Evolutionary conservation across 1,140 invertebrate genomes (phyloP), one percentile per base, ranked within the genome.

Genomic region (Pseudomyrmex gracilis): DNA sequence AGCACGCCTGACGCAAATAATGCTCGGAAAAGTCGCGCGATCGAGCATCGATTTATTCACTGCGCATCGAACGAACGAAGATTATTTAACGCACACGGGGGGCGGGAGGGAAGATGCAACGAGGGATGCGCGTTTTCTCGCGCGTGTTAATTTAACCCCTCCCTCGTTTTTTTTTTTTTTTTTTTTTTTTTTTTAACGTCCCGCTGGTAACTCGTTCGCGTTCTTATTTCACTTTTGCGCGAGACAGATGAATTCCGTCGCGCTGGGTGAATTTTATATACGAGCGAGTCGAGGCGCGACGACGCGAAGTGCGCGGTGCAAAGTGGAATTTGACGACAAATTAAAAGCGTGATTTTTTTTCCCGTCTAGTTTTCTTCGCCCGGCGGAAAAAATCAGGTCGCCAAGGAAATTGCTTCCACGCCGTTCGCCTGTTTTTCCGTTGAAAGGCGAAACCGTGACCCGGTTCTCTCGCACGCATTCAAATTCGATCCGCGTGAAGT

Each of bases 401-500:
- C 43, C 5, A 15, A 45, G 1, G 34, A 9, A 17, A 58, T 45
- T 22, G 17, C 57, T 78, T 68, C 22, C 47, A 51, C 45, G 60
- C 20, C 2, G 60, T 17, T 10, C 49, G 12, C 47, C 47, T 8
- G 20, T 60, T 45, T 55, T 71, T 80, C 43, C 45, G 17, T 47
- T 24, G 15, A 17, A 2, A 24, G 17, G 15, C 17, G 43, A 49
- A 80, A 80, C 51, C 66, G 66, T 80, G 76, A 80, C 76, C 76
- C n/a, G 43, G 15, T 60, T 80, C 71, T 68, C 10, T 24, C 64
- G 34, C 76, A 57, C 64, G 51, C 64, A 71, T 80, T 71, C 66
- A 71, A 80, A 80, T 80, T 70, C 53, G 76, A 78, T 70, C 51
- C 20, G 76, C 51, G 20, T 58, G 22, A 17, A 17, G 53, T 49